phyloP scores from a whole-genome alignment of 2,888 invertebrate genomes.

The Sicus ferrugineus region DNA sequence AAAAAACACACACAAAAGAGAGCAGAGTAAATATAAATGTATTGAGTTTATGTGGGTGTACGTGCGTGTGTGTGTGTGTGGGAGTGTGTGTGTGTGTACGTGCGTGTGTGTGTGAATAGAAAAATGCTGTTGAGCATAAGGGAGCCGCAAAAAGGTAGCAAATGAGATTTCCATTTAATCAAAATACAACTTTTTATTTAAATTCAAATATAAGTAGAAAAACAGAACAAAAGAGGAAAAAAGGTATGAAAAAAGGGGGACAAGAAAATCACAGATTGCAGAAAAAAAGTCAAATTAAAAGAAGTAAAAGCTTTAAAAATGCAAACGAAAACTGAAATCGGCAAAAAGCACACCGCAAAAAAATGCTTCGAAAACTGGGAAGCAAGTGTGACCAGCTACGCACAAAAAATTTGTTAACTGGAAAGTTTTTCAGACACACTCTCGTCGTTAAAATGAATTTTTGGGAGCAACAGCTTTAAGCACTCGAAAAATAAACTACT shows the following conservation, averaged over 20 bases:
- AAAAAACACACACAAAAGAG: no score
- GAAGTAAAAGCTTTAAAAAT: background rate
- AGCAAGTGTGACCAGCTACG: no score
- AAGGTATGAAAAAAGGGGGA: background rate
- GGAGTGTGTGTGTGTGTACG: background rate
- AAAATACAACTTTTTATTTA: background rate
- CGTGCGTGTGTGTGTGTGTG: background rate
- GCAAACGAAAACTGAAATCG: background rate
- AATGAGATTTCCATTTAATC: constrained; percentile 12
- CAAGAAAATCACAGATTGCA: background rate
- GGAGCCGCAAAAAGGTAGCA: background rate
- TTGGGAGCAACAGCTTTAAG: background rate
- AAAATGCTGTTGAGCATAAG: background rate
- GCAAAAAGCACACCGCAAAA: background rate
- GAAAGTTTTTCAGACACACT: no score
- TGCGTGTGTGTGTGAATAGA: background rate
- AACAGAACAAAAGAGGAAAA: background rate
- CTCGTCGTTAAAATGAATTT: no score
- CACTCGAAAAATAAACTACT: background rate
- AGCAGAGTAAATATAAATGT: background rate
- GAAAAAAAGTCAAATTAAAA: background rate
- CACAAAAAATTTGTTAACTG: no score
- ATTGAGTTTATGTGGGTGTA: background rate
- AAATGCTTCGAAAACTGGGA: background rate
- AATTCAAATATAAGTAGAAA: background rate